Percentiles rank a stretch among this genome's conserved stretches.
Evolutionary conservation across 2,113 vertebrate genomes (phyloP).

Genomic region (Amphiprion percula): DNA sequence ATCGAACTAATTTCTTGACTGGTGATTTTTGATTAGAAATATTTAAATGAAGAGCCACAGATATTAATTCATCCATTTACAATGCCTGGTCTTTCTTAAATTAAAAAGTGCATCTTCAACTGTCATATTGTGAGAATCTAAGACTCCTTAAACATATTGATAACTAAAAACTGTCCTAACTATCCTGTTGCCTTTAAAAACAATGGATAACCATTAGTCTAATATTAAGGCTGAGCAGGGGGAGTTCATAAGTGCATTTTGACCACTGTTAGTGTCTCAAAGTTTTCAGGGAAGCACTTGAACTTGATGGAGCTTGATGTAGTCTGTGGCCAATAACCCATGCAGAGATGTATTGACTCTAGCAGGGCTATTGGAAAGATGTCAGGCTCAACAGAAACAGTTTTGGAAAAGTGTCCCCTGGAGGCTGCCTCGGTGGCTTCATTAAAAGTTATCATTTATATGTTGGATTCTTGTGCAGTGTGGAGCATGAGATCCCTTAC

Average conservation of each 20-base stretch:
- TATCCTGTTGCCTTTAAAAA: background rate
- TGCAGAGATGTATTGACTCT: conserved; percentile 39
- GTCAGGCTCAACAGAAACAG: conserved; percentile 64
- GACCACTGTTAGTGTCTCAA: background rate
- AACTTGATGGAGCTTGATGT: conserved; percentile 54
- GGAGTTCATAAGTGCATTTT: background rate
- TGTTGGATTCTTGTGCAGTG: conserved; percentile 45
- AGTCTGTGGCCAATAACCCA: conserved; percentile 64
- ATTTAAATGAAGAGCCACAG: background rate
- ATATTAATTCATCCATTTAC: background rate
- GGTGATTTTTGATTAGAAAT: background rate
- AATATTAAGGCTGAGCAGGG: background rate
- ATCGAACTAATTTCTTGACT: background rate
- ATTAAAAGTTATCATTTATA: conserved; percentile 73
- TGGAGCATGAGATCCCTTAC: conserved; percentile 11
- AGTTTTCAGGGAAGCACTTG: conserved; percentile 43
- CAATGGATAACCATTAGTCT: background rate
- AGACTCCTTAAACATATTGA: conserved; percentile 1
- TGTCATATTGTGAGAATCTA: background rate
- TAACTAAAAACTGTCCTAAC: background rate
- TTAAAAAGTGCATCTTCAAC: conserved; percentile 3
- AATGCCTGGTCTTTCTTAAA: background rate
- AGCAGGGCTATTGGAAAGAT: conserved; percentile 63
- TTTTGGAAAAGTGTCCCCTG: conserved; percentile 61
- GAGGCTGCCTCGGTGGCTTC: conserved; percentile 60